phyloP scores from a whole-genome alignment of 2,113 vertebrate species.

The Anarhynchus alexandrinus region DNA sequence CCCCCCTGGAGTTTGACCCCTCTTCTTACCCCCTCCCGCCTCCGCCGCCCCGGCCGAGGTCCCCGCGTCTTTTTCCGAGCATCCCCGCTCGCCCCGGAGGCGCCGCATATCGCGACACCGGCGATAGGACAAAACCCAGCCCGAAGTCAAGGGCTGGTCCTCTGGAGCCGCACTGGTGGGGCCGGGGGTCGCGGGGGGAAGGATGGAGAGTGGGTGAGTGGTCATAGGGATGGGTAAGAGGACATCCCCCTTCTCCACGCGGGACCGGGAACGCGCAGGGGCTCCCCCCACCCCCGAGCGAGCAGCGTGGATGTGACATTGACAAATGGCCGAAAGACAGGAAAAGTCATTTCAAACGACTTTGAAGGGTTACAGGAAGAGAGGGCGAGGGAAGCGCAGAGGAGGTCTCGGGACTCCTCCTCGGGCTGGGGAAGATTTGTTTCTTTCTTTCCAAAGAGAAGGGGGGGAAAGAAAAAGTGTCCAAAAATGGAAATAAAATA shows the following conservation, averaged over 20 bases:
- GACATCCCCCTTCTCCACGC: background rate
- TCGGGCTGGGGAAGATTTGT: background rate
- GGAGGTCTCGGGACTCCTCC: background rate
- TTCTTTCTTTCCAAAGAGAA: background rate
- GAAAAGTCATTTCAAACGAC: slow-evolving; percentile 79
- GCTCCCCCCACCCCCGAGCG: slow-evolving; percentile 70
- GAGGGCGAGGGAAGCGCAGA: slow-evolving; percentile 22
- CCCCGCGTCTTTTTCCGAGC: too few relatives aligned
- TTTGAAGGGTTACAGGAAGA: slow-evolving; percentile 54
- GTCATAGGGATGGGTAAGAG: background rate
- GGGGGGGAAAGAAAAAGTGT: too few relatives aligned
- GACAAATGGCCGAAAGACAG: slow-evolving; percentile 76
- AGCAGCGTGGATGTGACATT: slow-evolving; percentile 69
- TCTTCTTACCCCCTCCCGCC: background rate
- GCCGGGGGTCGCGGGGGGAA: background rate
- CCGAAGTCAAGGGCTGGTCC: too few relatives aligned
- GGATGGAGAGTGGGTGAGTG: rapidly evolving
- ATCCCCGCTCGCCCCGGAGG: rapidly evolving
- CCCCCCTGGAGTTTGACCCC: background rate
- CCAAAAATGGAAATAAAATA: background rate
- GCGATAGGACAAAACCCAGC: background rate
- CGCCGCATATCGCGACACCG: background rate
- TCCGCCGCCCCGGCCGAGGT: background rate
- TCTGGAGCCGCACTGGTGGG: background rate
- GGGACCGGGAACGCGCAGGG: background rate